A percentile compares a stretch with the other conserved stretches of the same genome.
These are phyloP conservation scores for Hestina assimilis DNA, from an alignment of 1,140 invertebrate species.

Conservation along the genomic window DNA sequence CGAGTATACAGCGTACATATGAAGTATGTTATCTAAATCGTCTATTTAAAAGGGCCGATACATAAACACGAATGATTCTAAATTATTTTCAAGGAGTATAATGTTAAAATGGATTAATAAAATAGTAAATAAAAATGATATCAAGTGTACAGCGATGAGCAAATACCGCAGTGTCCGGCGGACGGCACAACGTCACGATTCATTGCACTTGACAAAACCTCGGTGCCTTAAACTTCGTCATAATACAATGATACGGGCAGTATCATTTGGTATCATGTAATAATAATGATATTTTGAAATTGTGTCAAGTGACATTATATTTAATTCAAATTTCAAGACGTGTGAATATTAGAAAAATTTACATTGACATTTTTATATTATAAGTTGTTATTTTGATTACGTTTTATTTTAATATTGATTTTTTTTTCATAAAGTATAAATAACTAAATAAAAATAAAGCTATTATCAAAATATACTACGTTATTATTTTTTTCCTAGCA, in stretches of 20 bases:
- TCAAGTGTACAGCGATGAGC: conserved; percentile 41
- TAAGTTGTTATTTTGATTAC: too few species aligned
- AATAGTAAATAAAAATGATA: conserved; percentile 15
- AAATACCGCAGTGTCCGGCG: conserved; percentile 45
- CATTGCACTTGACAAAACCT: conserved; percentile 38
- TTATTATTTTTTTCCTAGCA: too few species aligned
- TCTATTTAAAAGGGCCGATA: too few species aligned
- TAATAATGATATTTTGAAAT: neutral
- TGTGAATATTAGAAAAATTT: too few species aligned
- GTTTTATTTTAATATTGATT: too few species aligned
- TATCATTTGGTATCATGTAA: neutral
- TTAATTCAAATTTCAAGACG: neutral
- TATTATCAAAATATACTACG: too few species aligned
- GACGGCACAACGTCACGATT: conserved; percentile 50
- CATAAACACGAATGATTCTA: too few species aligned
- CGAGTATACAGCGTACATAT: conserved; percentile 12
- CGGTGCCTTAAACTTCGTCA: conserved; percentile 19
- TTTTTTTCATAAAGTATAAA: too few species aligned
- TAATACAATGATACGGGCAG: neutral
- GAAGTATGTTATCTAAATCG: conserved; percentile 11
- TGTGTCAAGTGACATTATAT: neutral
- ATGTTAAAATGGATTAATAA: conserved; percentile 7
- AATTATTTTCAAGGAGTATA: conserved; percentile 1
- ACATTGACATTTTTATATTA: too few species aligned
- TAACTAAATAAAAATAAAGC: too few species aligned